A percentile compares a stretch with the other conserved stretches of the same genome.
Evolutionary conservation across 2,113 vertebrate species (phyloP).

Genomic region (Spea bombifrons): DNA sequence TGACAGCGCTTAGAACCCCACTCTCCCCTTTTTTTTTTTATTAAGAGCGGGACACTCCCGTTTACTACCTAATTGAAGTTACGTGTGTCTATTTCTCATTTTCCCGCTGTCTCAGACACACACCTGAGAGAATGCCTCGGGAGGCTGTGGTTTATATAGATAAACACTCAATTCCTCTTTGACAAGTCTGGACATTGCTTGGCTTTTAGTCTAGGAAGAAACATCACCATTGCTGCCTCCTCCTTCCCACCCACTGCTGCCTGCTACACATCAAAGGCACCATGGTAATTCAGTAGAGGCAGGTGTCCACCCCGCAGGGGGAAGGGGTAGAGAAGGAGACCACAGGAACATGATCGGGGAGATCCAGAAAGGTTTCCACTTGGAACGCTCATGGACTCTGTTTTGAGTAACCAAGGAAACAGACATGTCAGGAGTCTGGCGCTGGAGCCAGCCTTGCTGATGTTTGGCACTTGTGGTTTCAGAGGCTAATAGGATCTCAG

Average conservation of each 20-base stretch:
- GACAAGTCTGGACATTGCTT: constrained; percentile 43
- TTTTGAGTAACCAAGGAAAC: constrained; percentile 1
- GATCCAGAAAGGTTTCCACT: not conserved
- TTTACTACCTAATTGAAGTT: constrained; percentile 13
- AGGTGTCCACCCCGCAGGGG: constrained; percentile 40
- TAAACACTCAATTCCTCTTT: constrained; percentile 45
- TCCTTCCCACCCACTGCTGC: constrained; percentile 4
- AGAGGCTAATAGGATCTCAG: not conserved
- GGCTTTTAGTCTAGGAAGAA: constrained; percentile 42
- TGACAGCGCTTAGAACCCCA: too few relatives aligned
- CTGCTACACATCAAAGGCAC: constrained; percentile 34
- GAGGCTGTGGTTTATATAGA: constrained; percentile 41
- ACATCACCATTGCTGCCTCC: not conserved
- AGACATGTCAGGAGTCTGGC: not conserved
- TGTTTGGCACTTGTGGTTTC: not conserved
- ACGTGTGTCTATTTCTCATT: constrained; percentile 9
- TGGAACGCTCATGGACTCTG: not conserved
- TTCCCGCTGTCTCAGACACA: constrained; percentile 41
- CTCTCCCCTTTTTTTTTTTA: not conserved
- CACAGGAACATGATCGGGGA: not conserved
- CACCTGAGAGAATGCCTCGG: constrained; percentile 47
- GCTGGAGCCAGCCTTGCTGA: not conserved
- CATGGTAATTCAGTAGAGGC: constrained; percentile 18
- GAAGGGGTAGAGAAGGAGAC: not conserved
- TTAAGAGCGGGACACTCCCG: not conserved